phyloP scores from a whole-genome alignment of 2,888 invertebrate species.

The Stenotaenia linearis region DNA sequence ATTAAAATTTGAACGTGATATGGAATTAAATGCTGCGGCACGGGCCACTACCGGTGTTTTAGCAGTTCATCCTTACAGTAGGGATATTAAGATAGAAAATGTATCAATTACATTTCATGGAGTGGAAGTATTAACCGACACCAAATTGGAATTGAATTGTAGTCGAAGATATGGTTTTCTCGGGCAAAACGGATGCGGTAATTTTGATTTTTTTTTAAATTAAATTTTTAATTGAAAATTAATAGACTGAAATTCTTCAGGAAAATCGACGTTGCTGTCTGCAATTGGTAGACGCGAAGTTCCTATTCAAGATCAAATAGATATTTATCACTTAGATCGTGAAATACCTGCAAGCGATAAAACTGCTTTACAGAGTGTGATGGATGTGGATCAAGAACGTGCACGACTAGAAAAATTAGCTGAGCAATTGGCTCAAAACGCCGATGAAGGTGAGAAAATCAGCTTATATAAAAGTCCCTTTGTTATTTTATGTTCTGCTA shows the following conservation, averaged over 20 bases:
- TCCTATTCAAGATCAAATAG: conserved; percentile 92
- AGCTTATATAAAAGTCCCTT: too few relatives aligned
- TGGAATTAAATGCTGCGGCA: conserved; percentile 87
- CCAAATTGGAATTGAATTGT: conserved; percentile 92
- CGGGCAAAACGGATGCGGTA: conserved; percentile 95
- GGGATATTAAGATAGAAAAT: conserved; percentile 93
- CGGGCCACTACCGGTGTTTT: conserved; percentile 90
- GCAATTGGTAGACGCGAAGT: conserved; percentile 87
- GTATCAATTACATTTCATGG: conserved; percentile 98
- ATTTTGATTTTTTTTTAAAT: conserved; percentile 33
- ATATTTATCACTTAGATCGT: conserved; percentile 92
- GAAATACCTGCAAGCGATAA: conserved; percentile 99
- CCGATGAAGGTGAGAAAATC: conserved; percentile 69
- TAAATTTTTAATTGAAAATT: not conserved
- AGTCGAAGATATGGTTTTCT: conserved; percentile 93
- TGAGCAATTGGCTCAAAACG: conserved; percentile 77
- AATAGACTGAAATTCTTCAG: conserved; percentile 49
- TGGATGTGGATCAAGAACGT: conserved; percentile 96
- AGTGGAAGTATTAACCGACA: conserved; percentile 89
- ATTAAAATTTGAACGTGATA: conserved; percentile 79
- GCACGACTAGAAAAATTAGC: conserved; percentile 84
- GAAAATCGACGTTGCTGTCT: conserved; percentile 88
- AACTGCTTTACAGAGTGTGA: conserved; percentile 89
- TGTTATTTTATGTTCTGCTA: too few relatives aligned
- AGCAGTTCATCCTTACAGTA: conserved; percentile 88